A percentile compares a stretch with the other conserved stretches of the same genome.
These are phyloP conservation scores for Conistra vaccinii DNA, from an alignment of 2,888 invertebrate genomes.

Conservation along the genomic window DNA sequence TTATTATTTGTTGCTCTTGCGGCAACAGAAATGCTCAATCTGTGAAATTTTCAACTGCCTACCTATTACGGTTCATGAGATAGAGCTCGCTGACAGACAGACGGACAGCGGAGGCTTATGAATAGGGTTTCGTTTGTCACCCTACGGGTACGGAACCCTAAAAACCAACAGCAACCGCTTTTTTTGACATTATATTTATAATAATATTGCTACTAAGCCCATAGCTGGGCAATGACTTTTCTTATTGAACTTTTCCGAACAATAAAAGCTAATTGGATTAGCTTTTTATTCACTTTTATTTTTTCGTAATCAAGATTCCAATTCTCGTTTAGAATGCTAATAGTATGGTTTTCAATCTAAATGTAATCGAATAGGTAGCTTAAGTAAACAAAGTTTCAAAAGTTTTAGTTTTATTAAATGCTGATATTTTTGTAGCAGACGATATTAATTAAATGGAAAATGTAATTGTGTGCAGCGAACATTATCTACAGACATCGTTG, in stretches of 20 bases:
- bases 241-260: conserved; percentile 60
- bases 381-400: conserved; percentile 41
- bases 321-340: conserved; percentile 60
- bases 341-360: conserved; percentile 52
- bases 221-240: conserved; percentile 54
- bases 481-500: conserved; percentile 41
- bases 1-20: too few species aligned
- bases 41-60: too few species aligned
- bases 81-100: too few species aligned
- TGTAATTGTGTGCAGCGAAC: conserved; percentile 47
- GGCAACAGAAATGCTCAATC: too few species aligned
- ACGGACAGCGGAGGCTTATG: too few species aligned
- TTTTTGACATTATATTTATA: conserved; percentile 39
- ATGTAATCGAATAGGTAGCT: conserved; percentile 48
- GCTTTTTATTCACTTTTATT: conserved; percentile 59
- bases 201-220: conserved; percentile 53
- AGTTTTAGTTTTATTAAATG: conserved; percentile 35
- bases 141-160: too few species aligned
- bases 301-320: conserved; percentile 56
- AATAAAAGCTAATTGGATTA: conserved; percentile 71
- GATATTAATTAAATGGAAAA: conserved; percentile 49
- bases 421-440: conserved; percentile 24
- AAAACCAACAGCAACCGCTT: too few species aligned
- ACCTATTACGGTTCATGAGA: too few species aligned
- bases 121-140: too few species aligned